Evolutionary conservation across 2,888 invertebrate genomes (phyloP).

Genomic region (Limenitis camilla): DNA sequence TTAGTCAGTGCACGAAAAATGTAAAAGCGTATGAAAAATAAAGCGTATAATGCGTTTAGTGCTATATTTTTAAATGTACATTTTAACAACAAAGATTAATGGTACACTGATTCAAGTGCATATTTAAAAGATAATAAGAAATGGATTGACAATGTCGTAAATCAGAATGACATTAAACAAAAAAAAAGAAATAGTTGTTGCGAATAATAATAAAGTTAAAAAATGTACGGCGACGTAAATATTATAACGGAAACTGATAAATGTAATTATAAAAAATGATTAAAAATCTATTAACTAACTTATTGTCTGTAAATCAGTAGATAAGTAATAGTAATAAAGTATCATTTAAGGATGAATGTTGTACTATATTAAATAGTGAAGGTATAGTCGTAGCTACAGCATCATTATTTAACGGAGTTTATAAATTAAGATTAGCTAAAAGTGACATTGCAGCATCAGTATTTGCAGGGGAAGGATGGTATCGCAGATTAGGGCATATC

Average conservation of each 20-base stretch:
- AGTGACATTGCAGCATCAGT: conserved; percentile 2
- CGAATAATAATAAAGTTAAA: not conserved
- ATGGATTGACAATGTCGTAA: conserved; percentile 6
- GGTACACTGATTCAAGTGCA: conserved; percentile 23
- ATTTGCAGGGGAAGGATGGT: conserved; percentile 9
- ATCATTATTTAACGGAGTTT: conserved; percentile 1
- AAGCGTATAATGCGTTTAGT: too few species aligned
- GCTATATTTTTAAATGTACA: not conserved
- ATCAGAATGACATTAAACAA: not conserved
- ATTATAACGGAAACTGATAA: not conserved
- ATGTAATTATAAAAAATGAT: not conserved
- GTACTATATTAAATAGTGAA: conserved; percentile 4
- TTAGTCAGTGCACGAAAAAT: too few species aligned
- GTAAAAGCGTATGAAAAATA: too few species aligned
- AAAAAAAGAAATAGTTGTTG: conserved; percentile 1
- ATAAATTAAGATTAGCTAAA: not conserved
- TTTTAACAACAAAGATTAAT: conserved; percentile 24
- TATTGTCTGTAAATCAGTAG: not conserved
- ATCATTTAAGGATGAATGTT: not conserved
- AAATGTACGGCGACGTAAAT: not conserved
- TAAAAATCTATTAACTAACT: conserved; percentile 2
- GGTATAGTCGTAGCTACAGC: conserved; percentile 4
- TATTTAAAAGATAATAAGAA: conserved; percentile 20
- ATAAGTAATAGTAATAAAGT: not conserved
- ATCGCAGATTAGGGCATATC: conserved; percentile 17